Conservation (phyloP, 2,797 vertebrate species). For the Tenualosa ilisha region DNA sequence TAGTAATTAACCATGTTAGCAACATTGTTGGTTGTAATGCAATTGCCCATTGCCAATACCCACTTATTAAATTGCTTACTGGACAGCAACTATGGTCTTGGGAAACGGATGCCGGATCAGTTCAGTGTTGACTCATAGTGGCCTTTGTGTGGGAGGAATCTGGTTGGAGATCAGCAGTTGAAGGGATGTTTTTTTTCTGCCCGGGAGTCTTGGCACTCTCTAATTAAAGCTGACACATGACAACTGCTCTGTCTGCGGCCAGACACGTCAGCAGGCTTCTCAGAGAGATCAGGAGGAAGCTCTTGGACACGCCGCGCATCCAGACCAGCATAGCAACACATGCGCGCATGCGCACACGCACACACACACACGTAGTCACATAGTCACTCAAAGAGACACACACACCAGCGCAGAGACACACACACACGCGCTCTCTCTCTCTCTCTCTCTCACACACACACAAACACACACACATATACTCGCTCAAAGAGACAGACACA, state of each 20-base stretch:
- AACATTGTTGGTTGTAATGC: no score
- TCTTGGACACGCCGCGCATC: not conserved
- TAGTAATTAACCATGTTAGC: no score
- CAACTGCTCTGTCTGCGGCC: not conserved
- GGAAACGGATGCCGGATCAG: not conserved
- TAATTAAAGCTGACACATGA: conserved; percentile 20
- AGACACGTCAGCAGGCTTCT: not conserved
- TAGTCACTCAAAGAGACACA: no score
- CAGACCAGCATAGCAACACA: not conserved
- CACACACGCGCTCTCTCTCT: no score
- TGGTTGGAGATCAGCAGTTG: not conserved
- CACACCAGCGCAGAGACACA: not conserved
- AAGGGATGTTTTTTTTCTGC: not conserved
- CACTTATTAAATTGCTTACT: no score
- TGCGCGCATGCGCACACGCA: not conserved
- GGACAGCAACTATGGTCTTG: no score
- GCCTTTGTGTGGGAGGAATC: not conserved
- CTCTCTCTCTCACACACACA: not conserved
- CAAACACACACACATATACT: not conserved
- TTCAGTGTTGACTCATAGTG: not conserved
- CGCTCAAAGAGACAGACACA: no score
- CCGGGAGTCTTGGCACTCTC: not conserved
- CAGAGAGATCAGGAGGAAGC: not conserved
- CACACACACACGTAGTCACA: not conserved
- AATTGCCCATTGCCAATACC: no score